These are phyloP conservation scores for Alsophila aescularia DNA, from an alignment of 2,888 invertebrate genomes.

Conservation along the genomic window DNA sequence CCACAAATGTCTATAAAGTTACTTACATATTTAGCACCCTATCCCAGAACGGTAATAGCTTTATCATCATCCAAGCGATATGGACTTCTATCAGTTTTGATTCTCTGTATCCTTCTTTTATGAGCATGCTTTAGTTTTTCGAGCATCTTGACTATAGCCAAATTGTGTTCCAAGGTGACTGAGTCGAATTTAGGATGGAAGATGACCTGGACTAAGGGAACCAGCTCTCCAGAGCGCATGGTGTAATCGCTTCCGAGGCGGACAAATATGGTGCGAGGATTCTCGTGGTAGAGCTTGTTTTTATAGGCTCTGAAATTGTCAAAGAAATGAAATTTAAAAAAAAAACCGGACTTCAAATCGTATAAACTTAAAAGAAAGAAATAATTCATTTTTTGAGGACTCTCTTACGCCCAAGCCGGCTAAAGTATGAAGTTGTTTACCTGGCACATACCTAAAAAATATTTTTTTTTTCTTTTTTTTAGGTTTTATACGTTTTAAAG, in stretches of 20 bases:
- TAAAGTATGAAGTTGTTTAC: too few species aligned
- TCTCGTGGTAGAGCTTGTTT: conserved; percentile 30
- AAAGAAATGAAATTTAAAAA: neutral
- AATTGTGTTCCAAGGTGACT: conserved; percentile 45
- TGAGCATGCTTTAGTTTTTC: conserved; percentile 30
- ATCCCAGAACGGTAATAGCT: conserved; percentile 50
- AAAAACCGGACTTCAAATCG: too few species aligned
- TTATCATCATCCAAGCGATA: conserved; percentile 16
- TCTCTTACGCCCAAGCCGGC: too few species aligned
- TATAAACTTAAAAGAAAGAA: too few species aligned
- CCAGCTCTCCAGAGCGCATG: conserved; percentile 39
- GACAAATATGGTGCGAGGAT: conserved; percentile 38
- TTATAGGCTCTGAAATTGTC: conserved; percentile 41
- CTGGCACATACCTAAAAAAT: too few species aligned
- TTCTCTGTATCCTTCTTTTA: conserved; percentile 44
- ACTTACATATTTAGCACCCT: conserved; percentile 53
- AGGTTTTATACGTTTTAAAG: too few species aligned
- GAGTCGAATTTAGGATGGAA: conserved; percentile 52
- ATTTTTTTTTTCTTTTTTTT: too few species aligned
- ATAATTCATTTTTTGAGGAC: too few species aligned
- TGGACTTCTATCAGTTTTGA: conserved; percentile 40
- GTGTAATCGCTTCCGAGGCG: conserved; percentile 51
- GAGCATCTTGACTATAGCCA: conserved; percentile 46
- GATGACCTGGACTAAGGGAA: conserved; percentile 40
- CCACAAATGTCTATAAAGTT: neutral